Evolutionary conservation across 2,113 vertebrate species (phyloP).

Genomic region (Megaceryle torquata): DNA sequence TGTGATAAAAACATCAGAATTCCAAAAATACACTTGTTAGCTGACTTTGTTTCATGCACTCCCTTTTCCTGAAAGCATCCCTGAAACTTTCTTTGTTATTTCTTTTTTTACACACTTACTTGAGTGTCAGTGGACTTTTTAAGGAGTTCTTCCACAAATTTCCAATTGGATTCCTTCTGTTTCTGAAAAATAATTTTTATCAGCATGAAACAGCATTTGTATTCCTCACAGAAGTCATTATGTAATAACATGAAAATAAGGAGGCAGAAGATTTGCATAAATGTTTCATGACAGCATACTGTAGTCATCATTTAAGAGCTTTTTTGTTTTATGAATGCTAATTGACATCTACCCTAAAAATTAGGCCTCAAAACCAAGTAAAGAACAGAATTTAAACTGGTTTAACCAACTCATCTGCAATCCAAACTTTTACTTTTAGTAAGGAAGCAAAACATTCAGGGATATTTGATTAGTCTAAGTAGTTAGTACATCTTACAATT

Average conservation of each 20-base stretch:
- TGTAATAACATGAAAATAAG: neutral
- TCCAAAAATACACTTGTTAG: slow-evolving; percentile 20
- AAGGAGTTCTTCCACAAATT: slow-evolving; percentile 85
- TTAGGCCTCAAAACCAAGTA: neutral
- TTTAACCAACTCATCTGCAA: neutral
- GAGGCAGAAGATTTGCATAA: neutral
- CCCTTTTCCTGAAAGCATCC: neutral
- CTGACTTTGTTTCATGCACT: neutral
- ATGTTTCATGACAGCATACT: neutral
- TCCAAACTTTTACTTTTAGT: neutral
- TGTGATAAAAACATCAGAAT: slow-evolving; percentile 25
- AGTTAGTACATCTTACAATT: neutral
- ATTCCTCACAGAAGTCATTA: neutral
- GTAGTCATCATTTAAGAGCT: neutral
- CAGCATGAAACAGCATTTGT: neutral
- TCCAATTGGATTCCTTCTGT: slow-evolving; percentile 85
- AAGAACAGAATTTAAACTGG: neutral
- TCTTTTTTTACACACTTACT: slow-evolving; percentile 71
- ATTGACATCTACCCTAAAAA: neutral
- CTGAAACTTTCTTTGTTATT: neutral
- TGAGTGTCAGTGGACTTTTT: slow-evolving; percentile 82
- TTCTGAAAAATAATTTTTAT: slow-evolving; percentile 76
- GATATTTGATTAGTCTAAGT: neutral
- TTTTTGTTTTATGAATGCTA: neutral
- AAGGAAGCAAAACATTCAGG: neutral